Percentiles rank a stretch among this genome's conserved stretches.
These are phyloP conservation scores for Melanostoma scalare DNA, from an alignment of 2,888 invertebrate species.

Conservation along the genomic window DNA sequence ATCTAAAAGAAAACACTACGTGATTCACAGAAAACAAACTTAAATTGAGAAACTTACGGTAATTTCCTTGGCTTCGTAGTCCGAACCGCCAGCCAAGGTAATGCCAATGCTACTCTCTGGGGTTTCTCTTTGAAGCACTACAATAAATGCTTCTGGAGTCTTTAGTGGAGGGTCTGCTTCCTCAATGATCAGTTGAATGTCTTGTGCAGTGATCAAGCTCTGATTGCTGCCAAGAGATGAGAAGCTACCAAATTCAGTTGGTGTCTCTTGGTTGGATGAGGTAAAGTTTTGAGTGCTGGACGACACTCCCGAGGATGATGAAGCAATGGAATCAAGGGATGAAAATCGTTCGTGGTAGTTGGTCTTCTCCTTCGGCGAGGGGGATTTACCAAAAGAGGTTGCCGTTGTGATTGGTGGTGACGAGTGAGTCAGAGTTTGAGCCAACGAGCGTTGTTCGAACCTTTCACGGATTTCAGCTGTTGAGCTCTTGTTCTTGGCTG, in stretches of 20 bases:
- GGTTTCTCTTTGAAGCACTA: conserved; percentile 86
- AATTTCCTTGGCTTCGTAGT: conserved; percentile 95
- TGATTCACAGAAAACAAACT: background rate
- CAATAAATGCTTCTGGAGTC: conserved; percentile 85
- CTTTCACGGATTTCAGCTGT: conserved; percentile 81
- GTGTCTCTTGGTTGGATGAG: conserved; percentile 81
- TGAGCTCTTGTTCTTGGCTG: conserved; percentile 73
- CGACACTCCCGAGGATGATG: conserved; percentile 82
- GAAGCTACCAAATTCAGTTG: conserved; percentile 82
- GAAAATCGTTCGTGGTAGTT: conserved; percentile 81
- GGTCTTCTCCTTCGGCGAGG: conserved; percentile 65
- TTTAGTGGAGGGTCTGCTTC: conserved; percentile 86
- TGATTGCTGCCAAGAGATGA: conserved; percentile 82
- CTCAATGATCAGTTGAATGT: conserved; percentile 86
- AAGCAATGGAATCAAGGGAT: conserved; percentile 81
- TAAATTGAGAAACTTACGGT: conserved; percentile 85
- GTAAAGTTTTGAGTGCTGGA: conserved; percentile 80
- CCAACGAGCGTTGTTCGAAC: conserved; percentile 78
- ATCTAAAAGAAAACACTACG: conserved; percentile 83
- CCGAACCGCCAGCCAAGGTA: conserved; percentile 93
- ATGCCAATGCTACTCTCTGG: conserved; percentile 91
- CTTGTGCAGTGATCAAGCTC: conserved; percentile 82
- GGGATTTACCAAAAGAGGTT: conserved; percentile 58
- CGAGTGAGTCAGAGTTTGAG: conserved; percentile 63
- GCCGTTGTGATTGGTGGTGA: conserved; percentile 35